Evolutionary conservation across 2,113 vertebrate species (phyloP).

Genomic region (Cygnus buccinator): DNA sequence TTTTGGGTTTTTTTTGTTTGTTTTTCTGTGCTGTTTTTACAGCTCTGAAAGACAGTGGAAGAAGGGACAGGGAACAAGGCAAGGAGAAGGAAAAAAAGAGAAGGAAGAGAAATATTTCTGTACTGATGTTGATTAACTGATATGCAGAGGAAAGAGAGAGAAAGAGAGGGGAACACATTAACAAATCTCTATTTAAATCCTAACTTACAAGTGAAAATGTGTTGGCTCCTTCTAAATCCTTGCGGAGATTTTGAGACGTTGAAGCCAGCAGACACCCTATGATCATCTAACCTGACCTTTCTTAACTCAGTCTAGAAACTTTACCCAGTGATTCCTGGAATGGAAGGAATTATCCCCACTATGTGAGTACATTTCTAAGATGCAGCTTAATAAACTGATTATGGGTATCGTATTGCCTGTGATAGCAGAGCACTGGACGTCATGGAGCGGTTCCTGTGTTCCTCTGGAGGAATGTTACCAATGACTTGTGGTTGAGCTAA

Average conservation of each 20-base stretch:
- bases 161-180: not conserved
- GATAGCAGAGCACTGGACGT: conserved; percentile 33
- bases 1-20: not conserved
- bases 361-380: conserved; percentile 63
- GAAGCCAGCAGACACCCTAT: conserved; percentile 47
- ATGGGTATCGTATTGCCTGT: conserved; percentile 46
- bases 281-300: conserved; percentile 60
- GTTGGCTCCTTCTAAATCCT: conserved; percentile 69
- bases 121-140: not conserved
- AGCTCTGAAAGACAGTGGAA: not conserved
- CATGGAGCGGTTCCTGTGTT: conserved; percentile 32
- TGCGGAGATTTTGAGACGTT: conserved; percentile 18
- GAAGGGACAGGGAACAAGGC: not conserved
- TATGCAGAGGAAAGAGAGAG: not conserved
- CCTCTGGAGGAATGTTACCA: conserved; percentile 32
- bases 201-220: conserved; percentile 66
- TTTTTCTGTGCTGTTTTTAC: not conserved
- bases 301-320: conserved; percentile 56
- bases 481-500: conserved; percentile 20
- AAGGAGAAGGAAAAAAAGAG: not conserved
- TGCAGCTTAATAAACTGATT: conserved; percentile 70
- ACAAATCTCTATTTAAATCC: conserved; percentile 37
- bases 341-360: conserved; percentile 63
- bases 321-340: conserved; percentile 57
- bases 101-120: not conserved